Base-by-base conservation (phyloP, 2,888 invertebrate species). In the Nycteola revayana region DNA sequence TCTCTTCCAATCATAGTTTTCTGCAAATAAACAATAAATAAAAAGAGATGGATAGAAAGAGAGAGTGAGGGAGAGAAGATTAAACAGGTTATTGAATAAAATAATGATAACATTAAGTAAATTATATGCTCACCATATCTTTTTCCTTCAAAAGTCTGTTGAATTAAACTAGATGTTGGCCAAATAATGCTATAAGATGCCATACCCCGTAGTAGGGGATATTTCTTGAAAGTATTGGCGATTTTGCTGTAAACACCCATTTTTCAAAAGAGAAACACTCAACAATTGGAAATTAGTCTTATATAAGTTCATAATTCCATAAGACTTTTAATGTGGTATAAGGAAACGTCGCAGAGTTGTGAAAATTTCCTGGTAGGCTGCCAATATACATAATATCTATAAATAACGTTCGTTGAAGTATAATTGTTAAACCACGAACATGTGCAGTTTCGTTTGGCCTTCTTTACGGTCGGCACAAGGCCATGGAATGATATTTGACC, bases 151-250 rank as follows among this genome's bases (percentile, higher is more conserved):
- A 93, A 89, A 6, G 91, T 90, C 80, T 94, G 94, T 69, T 94
- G 94, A 60, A 93, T 91, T 27, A 94, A 72, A 75, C 93, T 93
- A 44, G 94, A 94, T 7, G 90, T 80, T 21, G 94, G 94, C 94
- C 94, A 94, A 53, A 94, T 92, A 18, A 92, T 66, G 38, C 92
- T 91, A 65, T 94, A 94, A 0, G 93, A 91, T 35, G 92, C 79
- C 93, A 94, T 93, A 44, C 94, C 94, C 42, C 87, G 63, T 25
- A 85, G 44, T 10, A 88, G 57, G 78, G 83, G 75, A 84, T 86
- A 74, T 78, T 81, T 86, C 52, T 55, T 77, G 36, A 79, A 76
- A 27, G 66, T 60, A 32, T 70, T 67, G 28, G 52, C 52, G 34
- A 75, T 40, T 64, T 75, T 85, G 49, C 79, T 86, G 35, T 73